Base-by-base conservation (phyloP, 2,113 vertebrate species). In the Neoarius graeffei region DNA sequence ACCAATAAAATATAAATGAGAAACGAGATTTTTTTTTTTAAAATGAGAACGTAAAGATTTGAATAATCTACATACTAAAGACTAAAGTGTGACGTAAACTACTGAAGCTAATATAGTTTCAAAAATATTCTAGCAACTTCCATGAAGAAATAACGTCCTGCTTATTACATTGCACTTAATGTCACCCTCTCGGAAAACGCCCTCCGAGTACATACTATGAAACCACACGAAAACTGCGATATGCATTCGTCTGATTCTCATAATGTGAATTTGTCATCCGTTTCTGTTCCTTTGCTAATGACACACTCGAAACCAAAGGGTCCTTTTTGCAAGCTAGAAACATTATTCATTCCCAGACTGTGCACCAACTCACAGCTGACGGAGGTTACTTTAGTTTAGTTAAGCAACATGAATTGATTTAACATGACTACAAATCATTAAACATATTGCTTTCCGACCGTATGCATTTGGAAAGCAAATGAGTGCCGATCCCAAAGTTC, bases 401-500 rank as follows among this genome's bases (percentile, higher is more conserved):
- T 15, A 19, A 80, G 77, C 52, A 57, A 80, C 57, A 57, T 35
- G 1, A 5, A 20, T 81, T 81, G 9, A 81, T 81, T 60, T 10
- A 81, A 60, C 11, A 56, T 17, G 50, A 54, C 50, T 14, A 11
- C 35, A 59, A 66, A 77, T 77, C 8, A 74, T 64, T 64, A 42
- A 59, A 23, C 62, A 11, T 2, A 20, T 14, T 57, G 56, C n/a
- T 66, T 59, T 56, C 83, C 62, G 27, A 88, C 86, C 60, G 30
- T 8, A 35, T 35, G 35, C 67, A 48, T 23, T 67, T 59, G 60
- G 69, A 83, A 89, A 77, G 77, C 8, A 83, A 90, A 90, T 85
- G 2, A 77, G 64, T 19, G 23, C 60, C 56, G 48, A 85, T 87
- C 67, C 81, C 50, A 85, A 89, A 85, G 85, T 90, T 90, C 87